phyloP scores from a whole-genome alignment of 2,797 vertebrate genomes.

The Tachyglossus aculeatus region DNA sequence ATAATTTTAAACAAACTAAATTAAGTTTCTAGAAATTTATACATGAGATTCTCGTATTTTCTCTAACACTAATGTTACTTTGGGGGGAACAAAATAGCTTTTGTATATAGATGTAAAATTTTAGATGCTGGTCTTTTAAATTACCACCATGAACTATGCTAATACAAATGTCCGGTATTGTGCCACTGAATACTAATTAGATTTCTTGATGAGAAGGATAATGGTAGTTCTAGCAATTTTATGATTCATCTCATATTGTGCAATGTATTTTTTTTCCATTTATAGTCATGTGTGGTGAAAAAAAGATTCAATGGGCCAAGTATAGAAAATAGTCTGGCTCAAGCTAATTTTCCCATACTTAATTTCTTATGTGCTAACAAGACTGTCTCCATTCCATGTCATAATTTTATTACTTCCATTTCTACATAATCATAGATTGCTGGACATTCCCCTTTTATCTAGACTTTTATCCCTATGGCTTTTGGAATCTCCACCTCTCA shows the following conservation, averaged over 20 bases:
- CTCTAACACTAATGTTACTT: conserved; percentile 6
- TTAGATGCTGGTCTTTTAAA: background rate
- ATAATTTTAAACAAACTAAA: background rate
- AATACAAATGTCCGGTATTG: background rate
- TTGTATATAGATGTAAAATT: background rate
- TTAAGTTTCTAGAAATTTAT: background rate
- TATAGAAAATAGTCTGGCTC: too few relatives aligned
- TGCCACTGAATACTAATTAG: conserved; percentile 15
- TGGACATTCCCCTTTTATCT: too few relatives aligned
- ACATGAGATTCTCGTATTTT: background rate
- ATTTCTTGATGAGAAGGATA: background rate
- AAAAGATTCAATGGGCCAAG: too few relatives aligned
- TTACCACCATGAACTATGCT: background rate
- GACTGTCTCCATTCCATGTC: too few relatives aligned
- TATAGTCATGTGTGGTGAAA: conserved; percentile 14
- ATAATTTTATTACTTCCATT: too few relatives aligned
- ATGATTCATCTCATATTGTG: background rate
- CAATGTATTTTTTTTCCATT: background rate
- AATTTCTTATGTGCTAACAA: too few relatives aligned
- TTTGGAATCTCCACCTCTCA: too few relatives aligned
- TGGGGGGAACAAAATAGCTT: conserved; percentile 10
- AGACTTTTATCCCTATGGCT: too few relatives aligned
- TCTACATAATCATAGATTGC: too few relatives aligned
- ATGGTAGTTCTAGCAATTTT: conserved; percentile 4
- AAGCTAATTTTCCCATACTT: too few relatives aligned